Evolutionary conservation across 2,888 invertebrate genomes (phyloP).

Genomic region (Drosophila longiperda): DNA sequence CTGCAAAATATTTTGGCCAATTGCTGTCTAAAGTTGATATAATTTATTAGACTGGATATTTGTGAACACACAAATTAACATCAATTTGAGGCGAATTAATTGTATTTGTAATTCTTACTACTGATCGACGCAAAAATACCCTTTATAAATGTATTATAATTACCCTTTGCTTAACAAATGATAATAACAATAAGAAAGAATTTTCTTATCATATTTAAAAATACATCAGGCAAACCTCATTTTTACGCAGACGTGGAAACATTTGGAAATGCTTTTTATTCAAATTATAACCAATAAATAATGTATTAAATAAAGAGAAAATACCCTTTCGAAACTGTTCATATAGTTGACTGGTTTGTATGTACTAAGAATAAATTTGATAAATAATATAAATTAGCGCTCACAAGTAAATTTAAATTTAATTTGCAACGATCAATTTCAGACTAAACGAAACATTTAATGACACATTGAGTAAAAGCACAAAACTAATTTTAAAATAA

Average conservation of each 20-base stretch:
- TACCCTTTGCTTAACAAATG: background rate
- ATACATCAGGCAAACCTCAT: background rate
- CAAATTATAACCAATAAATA: background rate
- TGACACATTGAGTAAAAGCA: background rate
- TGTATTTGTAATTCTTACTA: constrained; percentile 15
- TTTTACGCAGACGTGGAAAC: background rate
- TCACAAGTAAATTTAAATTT: constrained; percentile 11
- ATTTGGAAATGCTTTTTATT: background rate
- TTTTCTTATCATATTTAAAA: background rate
- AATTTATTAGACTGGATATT: constrained; percentile 50
- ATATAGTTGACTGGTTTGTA: background rate
- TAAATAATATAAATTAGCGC: constrained; percentile 53
- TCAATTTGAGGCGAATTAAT: constrained; percentile 54
- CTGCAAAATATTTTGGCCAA: constrained; percentile 30
- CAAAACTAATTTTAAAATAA: background rate
- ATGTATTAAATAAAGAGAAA: background rate
- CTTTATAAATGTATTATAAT: background rate
- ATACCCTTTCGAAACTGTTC: background rate
- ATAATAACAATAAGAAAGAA: background rate
- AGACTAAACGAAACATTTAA: background rate
- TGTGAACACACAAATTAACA: constrained; percentile 73
- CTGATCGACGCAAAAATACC: constrained; percentile 6
- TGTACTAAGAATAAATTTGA: constrained; percentile 23
- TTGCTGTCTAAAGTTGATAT: constrained; percentile 33
- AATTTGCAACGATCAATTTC: background rate